phyloP scores from a whole-genome alignment of 2,888 invertebrate genomes.

The Taphrorychus bicolor region DNA sequence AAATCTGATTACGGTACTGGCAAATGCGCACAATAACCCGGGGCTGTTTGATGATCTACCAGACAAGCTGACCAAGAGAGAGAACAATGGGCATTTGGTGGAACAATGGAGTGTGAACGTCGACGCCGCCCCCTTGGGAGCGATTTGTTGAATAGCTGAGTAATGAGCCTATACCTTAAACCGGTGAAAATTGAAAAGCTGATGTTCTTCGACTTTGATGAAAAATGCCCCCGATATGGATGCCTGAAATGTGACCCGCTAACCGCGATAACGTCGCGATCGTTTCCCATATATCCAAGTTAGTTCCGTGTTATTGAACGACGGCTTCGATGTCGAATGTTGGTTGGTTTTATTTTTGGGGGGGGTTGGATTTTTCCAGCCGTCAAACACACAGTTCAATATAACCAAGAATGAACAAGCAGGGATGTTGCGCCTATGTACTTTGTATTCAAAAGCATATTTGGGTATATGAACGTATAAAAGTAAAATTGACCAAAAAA shows the following conservation, averaged over 20 bases:
- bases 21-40: conserved; percentile 21
- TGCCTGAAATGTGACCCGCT: conserved; percentile 47
- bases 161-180: conserved; percentile 3
- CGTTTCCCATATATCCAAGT: conserved; percentile 52
- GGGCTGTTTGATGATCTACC: conserved; percentile 37
- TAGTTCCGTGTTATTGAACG: conserved; percentile 54
- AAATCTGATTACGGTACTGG: conserved; percentile 28
- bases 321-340: background rate
- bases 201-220: conserved; percentile 15
- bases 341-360: background rate
- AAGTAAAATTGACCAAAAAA: no score
- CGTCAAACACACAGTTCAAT: no score
- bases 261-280: conserved; percentile 50
- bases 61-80: conserved; percentile 31
- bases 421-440: no score
- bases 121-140: conserved; percentile 25
- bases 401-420: no score
- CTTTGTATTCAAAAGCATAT: no score
- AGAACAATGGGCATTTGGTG: conserved; percentile 40
- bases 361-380: no score
- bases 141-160: conserved; percentile 2
- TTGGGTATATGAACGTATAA: no score
- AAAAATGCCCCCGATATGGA: conserved; percentile 40
- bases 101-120: conserved; percentile 39
- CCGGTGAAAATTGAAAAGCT: conserved; percentile 7